These are phyloP conservation scores for Iguana delicatissima DNA, from an alignment of 2,797 vertebrate species.

Conservation along the genomic window DNA sequence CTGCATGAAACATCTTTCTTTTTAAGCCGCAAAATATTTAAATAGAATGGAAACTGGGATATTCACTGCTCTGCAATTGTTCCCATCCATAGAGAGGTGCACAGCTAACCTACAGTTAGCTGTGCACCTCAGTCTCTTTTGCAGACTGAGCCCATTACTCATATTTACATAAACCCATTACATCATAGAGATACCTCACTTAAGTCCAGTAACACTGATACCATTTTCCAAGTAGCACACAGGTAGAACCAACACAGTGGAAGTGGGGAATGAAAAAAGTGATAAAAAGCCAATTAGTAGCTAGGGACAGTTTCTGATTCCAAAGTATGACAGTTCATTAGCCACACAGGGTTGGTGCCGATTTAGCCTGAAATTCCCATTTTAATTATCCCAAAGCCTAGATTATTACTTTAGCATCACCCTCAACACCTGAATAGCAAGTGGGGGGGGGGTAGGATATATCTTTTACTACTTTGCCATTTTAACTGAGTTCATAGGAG, in stretches of 20 bases:
- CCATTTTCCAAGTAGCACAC: accelerated
- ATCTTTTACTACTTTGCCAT: constrained; percentile 33
- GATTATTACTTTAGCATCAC: constrained; percentile 48
- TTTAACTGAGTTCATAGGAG: constrained; percentile 49
- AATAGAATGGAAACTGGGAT: background rate
- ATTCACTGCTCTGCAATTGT: background rate
- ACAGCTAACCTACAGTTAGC: background rate
- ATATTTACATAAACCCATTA: background rate
- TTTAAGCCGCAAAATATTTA: background rate
- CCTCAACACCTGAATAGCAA: constrained; percentile 64
- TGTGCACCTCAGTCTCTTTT: background rate
- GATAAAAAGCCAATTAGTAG: constrained; percentile 38
- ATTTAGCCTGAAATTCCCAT: constrained; percentile 66
- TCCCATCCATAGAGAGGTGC: background rate
- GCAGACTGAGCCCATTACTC: background rate
- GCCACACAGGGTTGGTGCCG: constrained; percentile 61
- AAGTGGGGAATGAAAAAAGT: constrained; percentile 48
- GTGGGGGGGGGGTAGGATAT: background rate
- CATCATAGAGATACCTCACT: background rate
- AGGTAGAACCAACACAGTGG: constrained; percentile 28
- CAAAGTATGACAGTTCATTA: constrained; percentile 61
- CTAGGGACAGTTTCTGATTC: constrained; percentile 60
- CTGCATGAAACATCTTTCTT: background rate
- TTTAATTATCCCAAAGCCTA: constrained; percentile 64
- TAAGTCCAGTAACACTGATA: background rate